These are phyloP conservation scores for Argyra leucocephala DNA, from an alignment of 2,888 invertebrate genomes.

Conservation along the genomic window DNA sequence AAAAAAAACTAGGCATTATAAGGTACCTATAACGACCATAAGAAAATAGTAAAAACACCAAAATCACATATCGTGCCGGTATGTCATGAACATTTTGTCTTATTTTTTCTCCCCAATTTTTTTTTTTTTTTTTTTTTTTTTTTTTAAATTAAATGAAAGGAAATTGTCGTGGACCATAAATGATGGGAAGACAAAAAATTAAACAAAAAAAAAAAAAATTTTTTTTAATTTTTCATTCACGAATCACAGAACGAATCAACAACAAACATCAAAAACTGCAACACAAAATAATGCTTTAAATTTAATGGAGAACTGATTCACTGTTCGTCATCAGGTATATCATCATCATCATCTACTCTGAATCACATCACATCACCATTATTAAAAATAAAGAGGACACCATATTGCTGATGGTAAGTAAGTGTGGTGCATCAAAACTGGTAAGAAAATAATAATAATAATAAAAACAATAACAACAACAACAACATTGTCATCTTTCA, in stretches of 20 bases:
- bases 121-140: too few relatives aligned
- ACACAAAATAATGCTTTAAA: neutral
- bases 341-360: too few relatives aligned
- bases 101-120: neutral
- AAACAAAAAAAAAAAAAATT: neutral
- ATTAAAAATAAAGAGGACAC: too few relatives aligned
- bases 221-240: neutral
- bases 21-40: neutral
- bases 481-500: too few relatives aligned
- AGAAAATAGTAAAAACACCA: neutral
- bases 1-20: too few relatives aligned
- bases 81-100: conserved; percentile 1
- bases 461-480: too few relatives aligned
- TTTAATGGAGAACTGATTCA: neutral
- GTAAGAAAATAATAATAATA: too few relatives aligned
- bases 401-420: too few relatives aligned
- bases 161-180: conserved; percentile 6
- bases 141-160: neutral
- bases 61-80: neutral
- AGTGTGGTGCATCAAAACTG: too few relatives aligned
- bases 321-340: too few relatives aligned
- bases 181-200: neutral
- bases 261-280: neutral
- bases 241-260: neutral
- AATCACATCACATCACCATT: too few relatives aligned